Evolutionary conservation across 1,140 invertebrate genomes (phyloP), one percentile per base, ranked within the genome.

Genomic region (Drosophila pachea): DNA sequence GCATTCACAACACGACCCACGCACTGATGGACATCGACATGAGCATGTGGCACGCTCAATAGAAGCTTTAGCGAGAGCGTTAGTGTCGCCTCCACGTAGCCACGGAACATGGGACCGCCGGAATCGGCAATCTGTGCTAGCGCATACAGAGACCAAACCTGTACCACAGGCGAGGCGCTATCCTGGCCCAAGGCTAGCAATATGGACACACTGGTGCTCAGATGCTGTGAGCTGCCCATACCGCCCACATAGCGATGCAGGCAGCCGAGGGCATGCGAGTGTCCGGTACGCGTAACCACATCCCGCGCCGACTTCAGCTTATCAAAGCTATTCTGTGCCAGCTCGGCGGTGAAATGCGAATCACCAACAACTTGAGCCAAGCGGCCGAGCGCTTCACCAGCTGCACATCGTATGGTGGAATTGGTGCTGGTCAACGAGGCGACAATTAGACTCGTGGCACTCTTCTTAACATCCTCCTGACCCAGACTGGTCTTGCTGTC

Each of bases 101-200:
- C 94, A 22, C 98, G 92, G 91, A 99, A 99, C 97, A 99, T 99
- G 31, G 98, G 98, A 1, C 98, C 98, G 22, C 98, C 98, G 6
- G 97, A 98, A 89, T 99, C 98, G 29, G 97, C 97, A 64, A 99
- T 97, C 63, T 99, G 92, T 7, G 97, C 95, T 35, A 99, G 89
- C 2, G 98, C 97, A 91, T 99, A 97, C 4, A 99, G 90, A 0
- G 98, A 95, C 98, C 98, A 99, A 35, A 98, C 95, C 94, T 98
- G 79, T 33, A 90, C 89, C 16, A 89, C 88, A 0, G 89, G 88
- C 7, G 88, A 89, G 4, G 87, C 81, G n/a, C 78, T 93, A 90
- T 99, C 98, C 91, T 99, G 97, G 0, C 97, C 97, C 4, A 99
- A 90, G 22, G 98, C 97, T 5, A 99, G 90, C 16, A 99, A 90